Evolutionary conservation across 2,113 vertebrate species (phyloP).

Genomic region (human): GRCh38 chr3:38372001-38372500

Average conservation of each 20-base stretch:
- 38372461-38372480: neutral
- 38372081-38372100: neutral
- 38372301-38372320: neutral
- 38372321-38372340: neutral
- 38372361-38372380: neutral
- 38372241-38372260: neutral
- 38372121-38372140: neutral
- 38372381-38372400: neutral
- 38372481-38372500: rapidly evolving
- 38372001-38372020: neutral
- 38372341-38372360: neutral
- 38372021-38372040: neutral
- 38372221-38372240: neutral
- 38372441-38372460: rapidly evolving
- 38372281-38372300: neutral
- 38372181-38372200: neutral
- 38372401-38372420: neutral
- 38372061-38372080: neutral
- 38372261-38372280: neutral
- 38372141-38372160: neutral
- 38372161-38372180: neutral
- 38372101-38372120: neutral
- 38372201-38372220: neutral
- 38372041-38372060: neutral
- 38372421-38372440: neutral